Percentiles rank a stretch among this genome's conserved stretches.
phyloP scores from a whole-genome alignment of 2,113 vertebrate species.

The Tylochromis polylepis region DNA sequence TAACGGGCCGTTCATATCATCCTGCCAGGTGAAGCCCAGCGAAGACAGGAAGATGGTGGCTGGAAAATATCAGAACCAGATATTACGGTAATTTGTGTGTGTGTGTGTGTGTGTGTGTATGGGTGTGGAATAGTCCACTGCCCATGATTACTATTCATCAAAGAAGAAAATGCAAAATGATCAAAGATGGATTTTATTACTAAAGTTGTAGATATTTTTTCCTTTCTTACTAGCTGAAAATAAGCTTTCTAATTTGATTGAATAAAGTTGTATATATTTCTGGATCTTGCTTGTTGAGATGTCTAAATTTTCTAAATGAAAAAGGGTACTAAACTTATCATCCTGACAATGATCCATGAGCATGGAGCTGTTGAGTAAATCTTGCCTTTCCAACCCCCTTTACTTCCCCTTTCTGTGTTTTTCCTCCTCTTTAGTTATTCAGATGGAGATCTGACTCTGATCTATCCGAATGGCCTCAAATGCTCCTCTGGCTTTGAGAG shows the following conservation, averaged over 20 bases:
- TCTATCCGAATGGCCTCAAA: constrained; percentile 77
- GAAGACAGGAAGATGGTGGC: constrained; percentile 69
- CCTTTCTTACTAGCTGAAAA: background rate
- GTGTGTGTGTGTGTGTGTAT: background rate
- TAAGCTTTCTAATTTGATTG: background rate
- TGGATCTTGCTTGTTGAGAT: too few relatives aligned
- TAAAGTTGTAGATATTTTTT: background rate
- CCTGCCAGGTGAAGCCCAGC: constrained; percentile 81
- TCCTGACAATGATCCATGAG: background rate
- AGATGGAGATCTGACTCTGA: constrained; percentile 90
- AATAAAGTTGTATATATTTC: background rate
- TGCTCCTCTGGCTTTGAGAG: constrained; percentile 91
- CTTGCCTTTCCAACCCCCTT: background rate
- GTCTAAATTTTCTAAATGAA: too few relatives aligned
- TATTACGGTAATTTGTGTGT: constrained; percentile 74
- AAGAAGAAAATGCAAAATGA: background rate
- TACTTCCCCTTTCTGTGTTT: background rate
- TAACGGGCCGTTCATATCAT: constrained; percentile 30
- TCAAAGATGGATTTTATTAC: background rate
- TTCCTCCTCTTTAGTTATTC: constrained; percentile 78
- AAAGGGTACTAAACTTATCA: background rate
- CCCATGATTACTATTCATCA: background rate
- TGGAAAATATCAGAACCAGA: constrained; percentile 83
- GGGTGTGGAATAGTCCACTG: background rate
- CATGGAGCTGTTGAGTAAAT: background rate